These are phyloP conservation scores for Nothobranchius furzeri DNA, from an alignment of 2,113 vertebrate genomes.

Conservation along the genomic window DNA sequence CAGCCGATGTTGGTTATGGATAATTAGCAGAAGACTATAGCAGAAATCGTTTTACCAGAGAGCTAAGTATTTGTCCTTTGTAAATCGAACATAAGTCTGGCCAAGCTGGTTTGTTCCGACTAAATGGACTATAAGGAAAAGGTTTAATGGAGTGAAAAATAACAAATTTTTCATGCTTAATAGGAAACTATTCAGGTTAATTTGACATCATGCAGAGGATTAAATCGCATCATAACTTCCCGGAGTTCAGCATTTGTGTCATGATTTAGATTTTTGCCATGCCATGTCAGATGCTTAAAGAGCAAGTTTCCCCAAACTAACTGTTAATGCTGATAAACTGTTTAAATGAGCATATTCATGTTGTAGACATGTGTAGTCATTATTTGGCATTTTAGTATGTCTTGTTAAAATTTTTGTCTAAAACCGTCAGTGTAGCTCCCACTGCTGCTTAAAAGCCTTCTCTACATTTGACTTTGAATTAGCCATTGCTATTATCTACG, in stretches of 20 bases:
- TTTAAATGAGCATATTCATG: too few relatives aligned
- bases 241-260: slow-evolving; percentile 59
- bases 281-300: too few relatives aligned
- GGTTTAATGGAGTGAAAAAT: slow-evolving; percentile 74
- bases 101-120: slow-evolving; percentile 38
- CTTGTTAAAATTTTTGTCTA: too few relatives aligned
- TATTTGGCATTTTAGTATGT: too few relatives aligned
- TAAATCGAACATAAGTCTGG: slow-evolving; percentile 16
- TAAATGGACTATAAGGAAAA: slow-evolving; percentile 64
- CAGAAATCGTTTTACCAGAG: slow-evolving; percentile 45
- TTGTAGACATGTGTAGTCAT: too few relatives aligned
- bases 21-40: slow-evolving; percentile 55
- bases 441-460: too few relatives aligned
- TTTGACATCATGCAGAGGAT: slow-evolving; percentile 73
- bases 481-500: too few relatives aligned
- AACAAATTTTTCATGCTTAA: slow-evolving; percentile 75
- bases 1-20: slow-evolving; percentile 33
- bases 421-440: too few relatives aligned
- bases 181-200: slow-evolving; percentile 74
- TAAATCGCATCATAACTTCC: slow-evolving; percentile 76
- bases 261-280: too few relatives aligned
- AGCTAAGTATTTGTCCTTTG: slow-evolving; percentile 29
- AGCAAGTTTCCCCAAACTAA: too few relatives aligned
- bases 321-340: too few relatives aligned
- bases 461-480: too few relatives aligned